Evolutionary conservation across 2,888 invertebrate genomes (phyloP), one percentile per base, ranked within the genome.

Genomic region (Galeruca laticollis): DNA sequence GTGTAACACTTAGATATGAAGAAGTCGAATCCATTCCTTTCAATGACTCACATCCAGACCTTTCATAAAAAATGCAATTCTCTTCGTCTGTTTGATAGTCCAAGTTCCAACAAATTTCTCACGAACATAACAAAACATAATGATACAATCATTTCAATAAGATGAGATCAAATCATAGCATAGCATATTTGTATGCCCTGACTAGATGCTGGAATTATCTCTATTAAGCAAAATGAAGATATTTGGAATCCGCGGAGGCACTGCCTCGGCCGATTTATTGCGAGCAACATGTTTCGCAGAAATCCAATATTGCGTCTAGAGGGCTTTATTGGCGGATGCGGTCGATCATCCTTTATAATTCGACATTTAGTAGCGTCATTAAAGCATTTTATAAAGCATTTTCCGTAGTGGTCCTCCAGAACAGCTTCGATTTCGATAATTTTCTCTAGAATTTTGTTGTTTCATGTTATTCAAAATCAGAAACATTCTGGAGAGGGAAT

Each of bases 271-370:
- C 60, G 60, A 60, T 60, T 60, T 60, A 60, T 60, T 47, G 51
- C 51, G 18, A n/a, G n/a, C n/a, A 33, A 10, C 35, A 33, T 61
- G 61, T 61, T 61, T 61, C 51, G 35, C 61, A 61, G 49, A 61
- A 61, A 61, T 61, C 49, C 40, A 63, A 63, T 63, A 63, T 54
- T 63, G 62, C 62, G 62, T 63, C 54, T 63, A 18, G 56, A 52
- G 20, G n/a, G 52, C 18, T 15, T 9, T 33, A 49, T 35, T 18
- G 33, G 31, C 52, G 62, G 62, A 52, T 54, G 40, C 15, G 52
- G 62, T 63, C 52, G 52, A 63, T 54, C 52, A 63, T 62, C 61
- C 51, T 63, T 52, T 63, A 63, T 40, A 52, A 63, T 52, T 21
- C 54, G 62, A 63, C 52, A 63, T 63, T 62, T n/a, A n/a, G n/a